phyloP scores from a whole-genome alignment of 2,113 vertebrate species.

The Toxostoma redivivum region DNA sequence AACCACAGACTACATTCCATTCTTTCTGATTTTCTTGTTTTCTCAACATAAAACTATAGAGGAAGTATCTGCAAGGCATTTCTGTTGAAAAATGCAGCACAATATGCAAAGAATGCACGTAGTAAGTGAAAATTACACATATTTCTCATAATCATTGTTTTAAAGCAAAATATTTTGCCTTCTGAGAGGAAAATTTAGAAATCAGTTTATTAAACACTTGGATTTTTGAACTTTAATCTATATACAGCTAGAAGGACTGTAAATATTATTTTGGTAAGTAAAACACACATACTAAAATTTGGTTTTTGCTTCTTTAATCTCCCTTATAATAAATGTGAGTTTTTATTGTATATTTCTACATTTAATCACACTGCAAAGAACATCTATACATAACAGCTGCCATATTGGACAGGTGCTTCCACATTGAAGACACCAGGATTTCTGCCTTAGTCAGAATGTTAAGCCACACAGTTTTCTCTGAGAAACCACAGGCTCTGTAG shows the following conservation, averaged over 20 bases:
- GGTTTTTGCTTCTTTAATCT: not conserved
- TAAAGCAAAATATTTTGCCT: not conserved
- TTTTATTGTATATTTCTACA: not conserved
- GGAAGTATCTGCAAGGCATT: not conserved
- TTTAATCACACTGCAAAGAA: not conserved
- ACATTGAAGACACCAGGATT: not conserved
- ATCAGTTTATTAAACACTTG: not conserved
- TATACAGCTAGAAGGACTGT: not conserved
- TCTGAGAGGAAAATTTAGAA: not conserved
- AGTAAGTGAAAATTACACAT: not conserved
- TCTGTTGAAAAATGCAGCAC: not conserved
- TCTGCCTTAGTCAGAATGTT: not conserved
- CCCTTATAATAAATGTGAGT: not conserved
- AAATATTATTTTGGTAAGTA: not conserved
- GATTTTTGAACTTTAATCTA: not conserved
- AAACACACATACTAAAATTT: not conserved
- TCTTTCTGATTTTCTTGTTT: not conserved
- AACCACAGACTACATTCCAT: not conserved
- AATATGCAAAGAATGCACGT: not conserved
- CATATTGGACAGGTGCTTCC: accelerated
- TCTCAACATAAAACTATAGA: not conserved
- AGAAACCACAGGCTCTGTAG: not conserved
- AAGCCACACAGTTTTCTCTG: not conserved
- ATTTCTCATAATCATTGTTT: not conserved
- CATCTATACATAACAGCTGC: not conserved